These are phyloP conservation scores for Nysson spinosus DNA, from an alignment of 2,888 invertebrate species.

Conservation along the genomic window DNA sequence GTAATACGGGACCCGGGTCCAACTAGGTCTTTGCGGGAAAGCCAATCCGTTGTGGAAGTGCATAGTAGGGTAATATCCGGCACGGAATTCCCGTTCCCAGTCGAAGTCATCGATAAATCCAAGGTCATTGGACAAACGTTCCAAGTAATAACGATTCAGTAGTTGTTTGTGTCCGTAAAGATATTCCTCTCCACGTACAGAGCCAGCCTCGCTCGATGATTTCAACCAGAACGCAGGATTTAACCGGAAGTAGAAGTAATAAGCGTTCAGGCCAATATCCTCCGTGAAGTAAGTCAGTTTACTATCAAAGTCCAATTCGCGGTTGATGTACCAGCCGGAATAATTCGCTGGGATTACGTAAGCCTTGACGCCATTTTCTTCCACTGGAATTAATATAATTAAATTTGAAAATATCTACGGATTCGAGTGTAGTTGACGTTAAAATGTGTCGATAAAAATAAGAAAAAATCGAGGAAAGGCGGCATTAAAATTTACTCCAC, in stretches of 20 bases:
- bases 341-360: conserved; percentile 81
- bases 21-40: conserved; percentile 77
- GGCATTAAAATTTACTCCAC: too few relatives aligned
- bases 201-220: conserved; percentile 77
- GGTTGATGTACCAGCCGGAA: conserved; percentile 79
- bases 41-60: conserved; percentile 80
- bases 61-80: conserved; percentile 81
- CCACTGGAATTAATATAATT: too few relatives aligned
- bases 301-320: conserved; percentile 80
- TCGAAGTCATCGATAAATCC: conserved; percentile 78
- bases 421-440: too few relatives aligned
- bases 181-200: conserved; percentile 78
- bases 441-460: too few relatives aligned
- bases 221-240: conserved; percentile 83
- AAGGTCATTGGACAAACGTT: conserved; percentile 79
- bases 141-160: conserved; percentile 79
- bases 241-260: conserved; percentile 83
- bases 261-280: conserved; percentile 84
- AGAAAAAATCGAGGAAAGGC: too few relatives aligned
- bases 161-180: conserved; percentile 78
- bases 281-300: conserved; percentile 84
- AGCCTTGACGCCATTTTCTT: conserved; percentile 70
- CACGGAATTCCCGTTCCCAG: conserved; percentile 77
- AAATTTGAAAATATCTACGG: too few relatives aligned
- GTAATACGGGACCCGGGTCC: conserved; percentile 60